phyloP scores from a whole-genome alignment of 2,113 vertebrate genomes.

The Pteruthius melanotis region DNA sequence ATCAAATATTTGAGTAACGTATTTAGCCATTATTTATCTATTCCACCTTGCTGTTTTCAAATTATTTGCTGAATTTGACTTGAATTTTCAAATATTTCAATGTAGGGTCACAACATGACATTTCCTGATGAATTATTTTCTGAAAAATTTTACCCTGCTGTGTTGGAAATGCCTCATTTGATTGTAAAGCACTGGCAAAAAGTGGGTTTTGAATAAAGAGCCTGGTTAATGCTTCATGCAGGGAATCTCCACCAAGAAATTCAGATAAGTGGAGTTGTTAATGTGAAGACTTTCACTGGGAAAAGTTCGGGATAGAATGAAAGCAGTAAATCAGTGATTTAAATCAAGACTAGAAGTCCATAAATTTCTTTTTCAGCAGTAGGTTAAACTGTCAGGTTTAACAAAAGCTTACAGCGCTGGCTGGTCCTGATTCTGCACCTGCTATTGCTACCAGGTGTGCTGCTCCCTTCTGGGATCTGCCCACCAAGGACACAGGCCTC shows the following conservation, averaged over 20 bases:
- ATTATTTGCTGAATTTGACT: neutral
- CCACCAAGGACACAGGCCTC: neutral
- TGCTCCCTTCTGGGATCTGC: neutral
- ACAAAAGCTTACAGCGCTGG: conserved; percentile 19
- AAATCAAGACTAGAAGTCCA: conserved; percentile 41
- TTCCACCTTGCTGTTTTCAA: neutral
- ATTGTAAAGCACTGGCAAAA: neutral
- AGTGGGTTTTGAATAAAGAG: neutral
- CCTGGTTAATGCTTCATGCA: rapidly evolving
- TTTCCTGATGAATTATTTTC: neutral
- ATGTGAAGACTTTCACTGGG: neutral
- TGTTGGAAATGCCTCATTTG: neutral
- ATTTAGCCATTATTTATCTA: neutral
- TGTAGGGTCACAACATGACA: neutral
- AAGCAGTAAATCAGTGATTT: conserved; percentile 45
- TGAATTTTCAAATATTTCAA: neutral
- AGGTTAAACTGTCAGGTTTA: conserved; percentile 54
- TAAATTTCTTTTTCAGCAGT: conserved; percentile 54
- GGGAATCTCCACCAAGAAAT: neutral
- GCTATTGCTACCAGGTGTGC: conserved; percentile 34
- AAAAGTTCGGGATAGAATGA: neutral
- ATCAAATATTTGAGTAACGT: neutral
- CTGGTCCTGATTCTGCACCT: conserved; percentile 19
- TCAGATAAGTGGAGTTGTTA: neutral
- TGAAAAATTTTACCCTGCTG: neutral